phyloP scores from a whole-genome alignment of 1,140 invertebrate genomes.

The Calosoma granatense region DNA sequence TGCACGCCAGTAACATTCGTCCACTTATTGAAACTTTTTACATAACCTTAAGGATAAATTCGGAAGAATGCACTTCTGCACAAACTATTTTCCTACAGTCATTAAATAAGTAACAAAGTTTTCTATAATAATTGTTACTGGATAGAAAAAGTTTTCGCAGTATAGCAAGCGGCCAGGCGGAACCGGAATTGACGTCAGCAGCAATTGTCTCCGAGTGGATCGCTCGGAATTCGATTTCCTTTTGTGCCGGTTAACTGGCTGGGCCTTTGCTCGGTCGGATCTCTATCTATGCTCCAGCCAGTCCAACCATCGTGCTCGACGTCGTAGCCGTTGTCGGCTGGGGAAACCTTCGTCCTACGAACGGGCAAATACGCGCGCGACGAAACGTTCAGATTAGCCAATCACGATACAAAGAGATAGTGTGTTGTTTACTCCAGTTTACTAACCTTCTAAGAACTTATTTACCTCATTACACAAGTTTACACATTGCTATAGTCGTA shows the following conservation, averaged over 20 bases:
- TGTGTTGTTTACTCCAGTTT: background rate
- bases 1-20: too few relatives aligned
- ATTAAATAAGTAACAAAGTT: conserved; percentile 8
- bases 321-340: too few relatives aligned
- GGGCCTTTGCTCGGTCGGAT: too few relatives aligned
- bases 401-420: background rate
- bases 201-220: conserved; percentile 2
- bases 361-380: too few relatives aligned
- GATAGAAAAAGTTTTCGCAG: background rate
- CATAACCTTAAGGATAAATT: background rate
- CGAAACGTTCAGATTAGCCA: background rate
- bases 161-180: background rate
- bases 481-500: background rate
- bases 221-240: background rate
- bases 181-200: background rate
- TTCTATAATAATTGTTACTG: conserved; percentile 6
- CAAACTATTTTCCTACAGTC: background rate
- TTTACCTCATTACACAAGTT: background rate
- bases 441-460: background rate
- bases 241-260: conserved; percentile 1
- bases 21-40: conserved; percentile 4
- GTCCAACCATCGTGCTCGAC: too few relatives aligned
- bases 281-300: too few relatives aligned
- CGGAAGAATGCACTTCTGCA: background rate
- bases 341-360: too few relatives aligned